Conservation (phyloP, 2,888 invertebrate species). For the Hipparchia sbordonii region DNA sequence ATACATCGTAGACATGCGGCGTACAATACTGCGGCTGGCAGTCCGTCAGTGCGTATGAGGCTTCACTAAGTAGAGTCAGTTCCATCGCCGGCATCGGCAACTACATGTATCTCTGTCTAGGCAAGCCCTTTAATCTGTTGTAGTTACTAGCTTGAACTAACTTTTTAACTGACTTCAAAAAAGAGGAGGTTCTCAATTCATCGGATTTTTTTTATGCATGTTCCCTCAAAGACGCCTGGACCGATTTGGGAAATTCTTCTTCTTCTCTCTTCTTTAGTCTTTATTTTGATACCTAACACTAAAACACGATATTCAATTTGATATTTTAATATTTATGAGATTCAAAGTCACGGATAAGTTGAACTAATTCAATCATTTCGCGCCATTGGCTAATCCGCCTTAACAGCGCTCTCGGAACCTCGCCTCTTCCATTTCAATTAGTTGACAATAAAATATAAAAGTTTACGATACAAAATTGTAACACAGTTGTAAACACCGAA, state of each 20-base stretch:
- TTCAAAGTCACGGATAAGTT: slow-evolving; percentile 21
- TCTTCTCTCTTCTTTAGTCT: not conserved
- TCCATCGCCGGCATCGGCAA: too few species aligned
- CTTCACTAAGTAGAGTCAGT: too few species aligned
- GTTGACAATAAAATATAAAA: slow-evolving; percentile 69
- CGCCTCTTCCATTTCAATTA: slow-evolving; percentile 54
- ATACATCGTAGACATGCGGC: too few species aligned
- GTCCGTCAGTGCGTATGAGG: too few species aligned
- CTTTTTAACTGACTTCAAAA: too few species aligned
- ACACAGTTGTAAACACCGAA: slow-evolving; percentile 75
- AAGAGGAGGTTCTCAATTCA: not conserved
- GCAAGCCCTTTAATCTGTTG: too few species aligned
- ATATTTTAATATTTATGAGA: slow-evolving; percentile 19
- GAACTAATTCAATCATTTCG: slow-evolving; percentile 38
- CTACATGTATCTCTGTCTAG: too few species aligned
- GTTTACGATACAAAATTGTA: slow-evolving; percentile 76
- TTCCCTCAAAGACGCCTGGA: too few species aligned
- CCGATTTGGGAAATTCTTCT: too few species aligned
- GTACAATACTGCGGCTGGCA: too few species aligned
- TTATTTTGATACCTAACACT: not conserved
- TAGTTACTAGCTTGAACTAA: too few species aligned
- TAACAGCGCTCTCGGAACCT: slow-evolving; percentile 29
- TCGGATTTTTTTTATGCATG: not conserved
- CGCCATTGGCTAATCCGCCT: slow-evolving; percentile 38
- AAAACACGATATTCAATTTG: slow-evolving; percentile 7